These are phyloP conservation scores for Drosophila leontia DNA, from an alignment of 1,140 invertebrate species.

Conservation along the genomic window DNA sequence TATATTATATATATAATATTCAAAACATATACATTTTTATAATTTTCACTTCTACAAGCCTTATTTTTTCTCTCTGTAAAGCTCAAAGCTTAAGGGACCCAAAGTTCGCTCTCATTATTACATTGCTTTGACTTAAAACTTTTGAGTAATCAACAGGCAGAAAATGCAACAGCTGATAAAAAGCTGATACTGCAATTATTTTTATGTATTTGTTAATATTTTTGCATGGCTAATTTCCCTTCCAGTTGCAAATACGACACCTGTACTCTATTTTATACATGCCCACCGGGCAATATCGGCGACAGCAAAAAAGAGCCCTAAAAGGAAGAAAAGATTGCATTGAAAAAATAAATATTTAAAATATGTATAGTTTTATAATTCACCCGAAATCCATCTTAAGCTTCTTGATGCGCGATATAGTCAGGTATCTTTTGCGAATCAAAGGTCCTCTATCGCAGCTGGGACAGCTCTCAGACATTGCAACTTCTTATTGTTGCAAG, in stretches of 20 bases:
- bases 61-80: background rate
- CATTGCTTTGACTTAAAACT: background rate
- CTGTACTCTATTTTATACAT: background rate
- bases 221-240: background rate
- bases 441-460: background rate
- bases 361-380: background rate
- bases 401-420: conserved; percentile 5
- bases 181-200: background rate
- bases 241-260: background rate
- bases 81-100: background rate
- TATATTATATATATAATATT: too few relatives aligned
- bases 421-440: background rate
- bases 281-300: conserved; percentile 1
- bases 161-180: conserved; percentile 2
- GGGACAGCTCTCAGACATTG: conserved; percentile 8
- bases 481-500: conserved; percentile 1
- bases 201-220: background rate
- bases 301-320: background rate
- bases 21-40: background rate
- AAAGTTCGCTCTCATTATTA: conserved; percentile 1
- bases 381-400: background rate
- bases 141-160: background rate
- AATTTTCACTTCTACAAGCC: background rate
- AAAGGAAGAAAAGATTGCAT: fast-evolving
- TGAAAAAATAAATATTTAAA: background rate